A percentile compares a stretch with the other conserved stretches of the same genome.
These are phyloP conservation scores for Trichomalopsis sarcophagae DNA, from an alignment of 1,140 invertebrate species.

Conservation along the genomic window DNA sequence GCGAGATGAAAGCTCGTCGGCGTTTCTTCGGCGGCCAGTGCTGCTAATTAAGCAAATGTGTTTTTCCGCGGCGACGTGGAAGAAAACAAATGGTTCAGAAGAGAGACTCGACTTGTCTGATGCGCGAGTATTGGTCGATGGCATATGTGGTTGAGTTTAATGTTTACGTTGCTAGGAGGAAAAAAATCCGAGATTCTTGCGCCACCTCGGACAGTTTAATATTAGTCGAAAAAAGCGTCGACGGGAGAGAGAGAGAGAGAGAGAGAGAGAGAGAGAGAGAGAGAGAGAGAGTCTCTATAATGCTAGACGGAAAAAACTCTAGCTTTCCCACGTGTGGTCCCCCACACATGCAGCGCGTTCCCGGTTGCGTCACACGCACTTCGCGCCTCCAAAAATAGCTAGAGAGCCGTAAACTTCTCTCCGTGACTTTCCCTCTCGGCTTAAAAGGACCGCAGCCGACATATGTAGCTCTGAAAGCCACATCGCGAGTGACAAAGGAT, in stretches of 20 bases:
- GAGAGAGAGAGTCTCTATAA: not conserved
- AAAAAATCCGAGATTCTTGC: slow-evolving; percentile 11
- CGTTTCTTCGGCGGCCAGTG: not conserved
- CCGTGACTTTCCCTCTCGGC: slow-evolving; percentile 24
- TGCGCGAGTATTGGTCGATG: too few species aligned
- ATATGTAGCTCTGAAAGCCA: not conserved
- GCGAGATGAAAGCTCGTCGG: not conserved
- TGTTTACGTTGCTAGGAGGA: too few species aligned
- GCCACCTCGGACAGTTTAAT: slow-evolving; percentile 8
- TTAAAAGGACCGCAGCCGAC: too few species aligned
- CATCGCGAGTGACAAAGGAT: too few species aligned
- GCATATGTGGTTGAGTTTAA: too few species aligned
- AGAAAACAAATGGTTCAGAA: not conserved
- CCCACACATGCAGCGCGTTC: slow-evolving; percentile 39
- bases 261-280: too few species aligned
- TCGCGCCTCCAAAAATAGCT: slow-evolving; percentile 26
- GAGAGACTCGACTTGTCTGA: not conserved
- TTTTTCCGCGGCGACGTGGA: not conserved
- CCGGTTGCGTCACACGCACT: slow-evolving; percentile 52
- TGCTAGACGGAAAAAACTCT: not conserved
- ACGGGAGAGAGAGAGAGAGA: not conserved
- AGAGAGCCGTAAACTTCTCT: not conserved
- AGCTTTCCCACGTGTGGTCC: slow-evolving; percentile 56
- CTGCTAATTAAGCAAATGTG: not conserved
- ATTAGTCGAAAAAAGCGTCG: not conserved